Base-by-base conservation (phyloP, 2,888 invertebrate species). In the Aplocera efformata region DNA sequence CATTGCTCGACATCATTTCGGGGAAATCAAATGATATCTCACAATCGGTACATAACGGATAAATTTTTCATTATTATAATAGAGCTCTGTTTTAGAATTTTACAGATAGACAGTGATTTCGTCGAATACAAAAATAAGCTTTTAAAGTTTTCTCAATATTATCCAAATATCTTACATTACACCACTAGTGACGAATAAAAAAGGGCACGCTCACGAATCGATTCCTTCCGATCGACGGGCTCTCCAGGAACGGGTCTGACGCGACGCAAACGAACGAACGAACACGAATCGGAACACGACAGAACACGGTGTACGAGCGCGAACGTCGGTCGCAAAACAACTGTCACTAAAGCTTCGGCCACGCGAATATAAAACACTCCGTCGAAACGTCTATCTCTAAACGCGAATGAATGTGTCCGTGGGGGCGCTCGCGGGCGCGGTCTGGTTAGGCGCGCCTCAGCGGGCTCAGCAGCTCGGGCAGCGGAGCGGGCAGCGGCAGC, bases 71-170 rank as follows among this genome's bases (percentile, higher is more conserved):
- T 60, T 60, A 67, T 59, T 70, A 64, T 64, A 66, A 65, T 71
- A 72, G 59, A 72, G 63, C 64, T 71, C 70, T 62, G 72, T 68
- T 79, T 79, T 73, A 77, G 73, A 81, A 79, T 80, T 79, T 68
- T 76, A 85, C 79, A 84, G 75, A 68, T 75, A 79, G 73, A 80
- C 74, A 77, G 72, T 82, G 78, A 78, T 78, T 73, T 81, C 75
- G 65, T 84, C 80, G 72, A 85, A 85, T 88, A 88, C 78, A 88
- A 88, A 88, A 88, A 88, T 88, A 88, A 86, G 86, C 86, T 80
- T 81, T 84, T 77, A 81, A 76, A 82, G 79, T 85, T 82, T 79
- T 69, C 70, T 82, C 83, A 79, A 77, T 77, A 75, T 82, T 79
- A 80, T 82, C 76, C 80, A 74, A 55, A 81, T 80, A 82, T 67